Percentiles rank a stretch among this genome's conserved stretches.
Evolutionary conservation across 2,888 invertebrate species (phyloP).

Genomic region (Leptopterna dolabrata): DNA sequence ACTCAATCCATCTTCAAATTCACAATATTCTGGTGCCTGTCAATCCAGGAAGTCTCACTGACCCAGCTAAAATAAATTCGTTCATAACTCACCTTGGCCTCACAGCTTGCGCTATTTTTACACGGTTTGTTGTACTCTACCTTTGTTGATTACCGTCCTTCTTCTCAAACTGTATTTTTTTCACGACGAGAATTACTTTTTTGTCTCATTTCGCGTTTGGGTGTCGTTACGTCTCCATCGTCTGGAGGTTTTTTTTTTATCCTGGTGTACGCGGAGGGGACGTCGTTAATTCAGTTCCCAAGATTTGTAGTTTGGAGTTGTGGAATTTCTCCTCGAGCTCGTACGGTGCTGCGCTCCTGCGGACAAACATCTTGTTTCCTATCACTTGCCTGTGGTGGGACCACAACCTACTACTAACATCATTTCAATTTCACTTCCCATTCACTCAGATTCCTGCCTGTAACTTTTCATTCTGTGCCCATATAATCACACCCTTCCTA

Average conservation of each 20-base stretch:
- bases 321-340: slow-evolving; percentile 46
- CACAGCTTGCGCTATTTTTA: slow-evolving; percentile 29
- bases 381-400: slow-evolving; percentile 15
- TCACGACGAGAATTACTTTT: neutral
- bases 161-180: neutral
- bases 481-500: neutral
- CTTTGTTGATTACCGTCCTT: slow-evolving; percentile 22
- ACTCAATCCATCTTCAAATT: neutral
- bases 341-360: slow-evolving; percentile 44
- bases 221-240: neutral
- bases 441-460: neutral
- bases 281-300: neutral
- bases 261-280: neutral
- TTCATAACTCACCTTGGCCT: slow-evolving; percentile 31
- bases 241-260: neutral
- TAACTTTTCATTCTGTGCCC: neutral
- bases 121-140: slow-evolving; percentile 28
- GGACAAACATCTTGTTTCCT: neutral
- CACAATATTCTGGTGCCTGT: neutral
- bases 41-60: neutral
- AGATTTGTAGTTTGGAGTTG: neutral
- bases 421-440: slow-evolving; percentile 4
- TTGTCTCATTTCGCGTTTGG: neutral
- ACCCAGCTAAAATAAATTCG: neutral
- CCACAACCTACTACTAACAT: slow-evolving; percentile 11